Conservation (phyloP, 2,888 invertebrate species). For the Dasypolia templi region DNA sequence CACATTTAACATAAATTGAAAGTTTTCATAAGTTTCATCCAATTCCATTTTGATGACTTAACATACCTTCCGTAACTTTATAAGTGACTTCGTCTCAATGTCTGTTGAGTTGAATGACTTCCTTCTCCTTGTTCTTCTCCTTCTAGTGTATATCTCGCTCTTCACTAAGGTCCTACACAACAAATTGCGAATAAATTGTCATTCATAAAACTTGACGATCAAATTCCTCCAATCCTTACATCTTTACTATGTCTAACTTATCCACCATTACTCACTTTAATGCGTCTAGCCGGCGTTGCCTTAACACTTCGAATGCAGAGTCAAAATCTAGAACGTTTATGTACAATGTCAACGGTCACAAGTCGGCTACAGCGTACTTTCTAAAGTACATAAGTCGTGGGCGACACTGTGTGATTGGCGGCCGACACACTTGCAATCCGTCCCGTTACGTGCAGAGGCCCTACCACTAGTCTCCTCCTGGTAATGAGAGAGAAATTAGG, state of each 20-base stretch:
- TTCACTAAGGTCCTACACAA: not conserved
- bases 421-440: conserved; percentile 82
- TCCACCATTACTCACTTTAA: conserved; percentile 45
- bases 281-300: conserved; percentile 36
- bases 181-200: conserved; percentile 2
- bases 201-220: conserved; percentile 12
- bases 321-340: conserved; percentile 63
- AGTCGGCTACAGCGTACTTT: conserved; percentile 72
- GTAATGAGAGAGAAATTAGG: not conserved
- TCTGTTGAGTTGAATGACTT: not conserved
- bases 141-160: not conserved
- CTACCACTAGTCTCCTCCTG: conserved; percentile 69
- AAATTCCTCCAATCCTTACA: conserved; percentile 12
- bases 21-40: not conserved
- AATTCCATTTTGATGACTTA: not conserved
- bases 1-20: not conserved
- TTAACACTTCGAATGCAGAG: conserved; percentile 44
- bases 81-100: not conserved
- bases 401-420: conserved; percentile 82
- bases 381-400: conserved; percentile 77
- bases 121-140: not conserved
- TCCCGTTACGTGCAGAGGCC: conserved; percentile 79
- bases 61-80: not conserved
- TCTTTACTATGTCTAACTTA: conserved; percentile 32
- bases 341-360: conserved; percentile 71